Percentiles rank a stretch among this genome's conserved stretches.
Evolutionary conservation across 2,113 vertebrate species (phyloP).

Genomic region (Chloebia gouldiae): DNA sequence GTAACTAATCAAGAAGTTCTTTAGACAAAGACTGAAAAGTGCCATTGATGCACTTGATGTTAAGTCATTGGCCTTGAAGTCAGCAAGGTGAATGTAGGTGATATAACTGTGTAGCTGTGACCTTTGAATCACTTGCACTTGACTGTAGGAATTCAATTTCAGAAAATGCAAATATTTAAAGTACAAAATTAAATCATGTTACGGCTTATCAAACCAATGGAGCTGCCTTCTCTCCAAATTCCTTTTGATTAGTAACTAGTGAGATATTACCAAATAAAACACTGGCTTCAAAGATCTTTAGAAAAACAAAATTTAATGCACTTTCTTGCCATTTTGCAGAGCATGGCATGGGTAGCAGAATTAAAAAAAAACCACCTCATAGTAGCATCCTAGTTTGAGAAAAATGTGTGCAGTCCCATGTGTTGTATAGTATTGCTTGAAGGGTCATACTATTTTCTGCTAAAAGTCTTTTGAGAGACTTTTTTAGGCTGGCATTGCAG

Average conservation of each 20-base stretch:
- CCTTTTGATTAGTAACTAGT: background rate
- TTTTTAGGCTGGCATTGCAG: background rate
- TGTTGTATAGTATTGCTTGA: background rate
- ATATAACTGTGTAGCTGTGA: background rate
- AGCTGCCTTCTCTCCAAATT: constrained; percentile 1
- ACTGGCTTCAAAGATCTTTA: background rate
- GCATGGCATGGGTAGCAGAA: background rate
- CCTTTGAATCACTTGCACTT: constrained; percentile 18
- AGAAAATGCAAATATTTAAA: constrained; percentile 45
- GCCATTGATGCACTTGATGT: background rate
- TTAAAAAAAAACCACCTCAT: background rate
- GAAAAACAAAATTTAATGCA: background rate
- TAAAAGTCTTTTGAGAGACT: background rate
- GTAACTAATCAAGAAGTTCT: background rate
- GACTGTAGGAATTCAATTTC: constrained; percentile 11
- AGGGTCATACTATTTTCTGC: background rate
- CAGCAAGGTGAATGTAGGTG: background rate
- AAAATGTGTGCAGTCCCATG: background rate
- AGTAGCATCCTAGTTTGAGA: background rate
- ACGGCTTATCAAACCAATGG: background rate
- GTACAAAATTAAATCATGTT: background rate
- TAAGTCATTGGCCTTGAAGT: background rate
- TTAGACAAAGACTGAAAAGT: background rate
- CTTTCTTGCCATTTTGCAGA: background rate
- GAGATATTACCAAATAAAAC: background rate